Percentiles rank a stretch among this genome's conserved stretches.
Evolutionary conservation across 2,113 vertebrate species (phyloP).

Genomic region (Thomomys bottae): DNA sequence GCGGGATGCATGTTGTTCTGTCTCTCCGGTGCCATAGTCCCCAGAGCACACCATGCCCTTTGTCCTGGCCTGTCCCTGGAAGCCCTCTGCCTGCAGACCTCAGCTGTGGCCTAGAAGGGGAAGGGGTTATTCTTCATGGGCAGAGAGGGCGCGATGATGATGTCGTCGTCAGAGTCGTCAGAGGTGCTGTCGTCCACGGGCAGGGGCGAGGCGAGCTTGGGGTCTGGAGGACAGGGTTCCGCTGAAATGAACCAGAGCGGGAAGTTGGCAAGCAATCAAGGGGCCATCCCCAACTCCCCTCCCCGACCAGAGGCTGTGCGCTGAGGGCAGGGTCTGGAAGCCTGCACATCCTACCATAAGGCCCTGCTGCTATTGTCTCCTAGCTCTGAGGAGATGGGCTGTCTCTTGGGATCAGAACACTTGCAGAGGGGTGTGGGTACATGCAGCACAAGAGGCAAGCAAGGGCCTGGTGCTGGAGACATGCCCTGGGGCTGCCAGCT

Average conservation of each 20-base stretch:
- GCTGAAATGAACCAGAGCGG: conserved; percentile 78
- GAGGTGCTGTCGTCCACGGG: conserved; percentile 82
- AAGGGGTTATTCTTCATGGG: conserved; percentile 80
- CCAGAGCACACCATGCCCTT: neutral
- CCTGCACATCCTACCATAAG: neutral
- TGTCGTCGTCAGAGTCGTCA: conserved; percentile 92
- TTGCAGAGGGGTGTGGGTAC: no score
- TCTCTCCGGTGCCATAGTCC: neutral
- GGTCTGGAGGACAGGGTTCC: conserved; percentile 11
- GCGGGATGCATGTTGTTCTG: no score
- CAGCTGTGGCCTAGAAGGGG: neutral
- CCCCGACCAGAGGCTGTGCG: neutral
- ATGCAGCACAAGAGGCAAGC: no score
- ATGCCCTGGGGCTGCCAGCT: no score
- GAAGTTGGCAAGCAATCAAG: neutral
- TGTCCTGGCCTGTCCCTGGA: neutral
- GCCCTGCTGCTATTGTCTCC: neutral
- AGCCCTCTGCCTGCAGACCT: neutral
- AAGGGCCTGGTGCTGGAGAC: no score
- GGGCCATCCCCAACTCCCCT: no score
- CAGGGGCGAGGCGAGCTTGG: neutral
- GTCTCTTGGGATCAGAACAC: neutral
- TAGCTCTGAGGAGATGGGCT: neutral
- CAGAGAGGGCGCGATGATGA: conserved; percentile 84
- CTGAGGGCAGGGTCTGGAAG: neutral